These are phyloP conservation scores for Stenoptilia bipunctidactyla DNA, from an alignment of 2,888 invertebrate species.

Conservation along the genomic window DNA sequence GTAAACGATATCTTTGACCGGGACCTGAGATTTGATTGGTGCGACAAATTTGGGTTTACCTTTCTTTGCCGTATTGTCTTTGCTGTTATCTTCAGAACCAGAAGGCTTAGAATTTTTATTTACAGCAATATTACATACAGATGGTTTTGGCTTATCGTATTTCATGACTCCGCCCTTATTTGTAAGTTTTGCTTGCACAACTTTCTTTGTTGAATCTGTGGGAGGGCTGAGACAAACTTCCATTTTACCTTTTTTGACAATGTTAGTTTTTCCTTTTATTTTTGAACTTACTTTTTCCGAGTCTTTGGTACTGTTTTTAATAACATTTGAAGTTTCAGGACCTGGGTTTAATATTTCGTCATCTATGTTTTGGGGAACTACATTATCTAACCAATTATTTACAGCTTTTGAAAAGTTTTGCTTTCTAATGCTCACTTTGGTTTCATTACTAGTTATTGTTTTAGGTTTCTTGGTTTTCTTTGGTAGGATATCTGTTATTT, in stretches of 20 bases:
- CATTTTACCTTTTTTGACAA: conserved; percentile 6
- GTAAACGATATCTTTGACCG: conserved; percentile 31
- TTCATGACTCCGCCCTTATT: conserved; percentile 55
- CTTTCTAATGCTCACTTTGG: conserved; percentile 25
- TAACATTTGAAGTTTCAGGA: not conserved
- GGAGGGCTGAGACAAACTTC: conserved; percentile 10
- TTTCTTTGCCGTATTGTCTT: conserved; percentile 23
- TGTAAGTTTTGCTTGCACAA: conserved; percentile 39
- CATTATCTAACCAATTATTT: conserved; percentile 40
- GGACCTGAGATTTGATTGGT: conserved; percentile 41
- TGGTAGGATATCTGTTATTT: conserved; percentile 14
- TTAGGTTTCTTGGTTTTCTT: conserved; percentile 24
- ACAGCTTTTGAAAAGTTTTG: conserved; percentile 38
- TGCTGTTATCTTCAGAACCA: not conserved
- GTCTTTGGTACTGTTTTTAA: not conserved
- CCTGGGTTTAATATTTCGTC: conserved; percentile 12
- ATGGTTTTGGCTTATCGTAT: conserved; percentile 31
- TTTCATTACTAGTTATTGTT: conserved; percentile 8
- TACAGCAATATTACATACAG: conserved; percentile 4
- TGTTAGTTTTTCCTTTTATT: too few species aligned
- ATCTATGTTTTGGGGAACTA: conserved; percentile 20
- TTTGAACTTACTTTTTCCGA: too few species aligned
- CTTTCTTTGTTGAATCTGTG: conserved; percentile 23
- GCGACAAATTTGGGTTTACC: conserved; percentile 36
- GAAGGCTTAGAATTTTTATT: conserved; percentile 8